A percentile compares a stretch with the other conserved stretches of the same genome.
Conservation (phyloP, 2,888 invertebrate species). For the Drosophila falleni region DNA sequence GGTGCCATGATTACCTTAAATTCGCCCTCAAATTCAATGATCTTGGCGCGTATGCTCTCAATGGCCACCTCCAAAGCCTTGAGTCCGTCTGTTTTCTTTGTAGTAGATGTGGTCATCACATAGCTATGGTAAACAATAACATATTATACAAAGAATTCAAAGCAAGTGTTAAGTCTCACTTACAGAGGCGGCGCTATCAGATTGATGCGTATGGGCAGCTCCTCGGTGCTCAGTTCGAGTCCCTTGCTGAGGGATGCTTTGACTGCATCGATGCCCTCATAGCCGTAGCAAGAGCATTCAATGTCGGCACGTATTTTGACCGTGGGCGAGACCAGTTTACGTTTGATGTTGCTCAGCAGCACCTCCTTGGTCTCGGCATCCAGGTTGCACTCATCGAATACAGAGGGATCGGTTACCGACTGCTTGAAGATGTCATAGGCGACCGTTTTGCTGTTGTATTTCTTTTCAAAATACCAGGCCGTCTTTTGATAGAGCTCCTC, state of each 20-base stretch:
- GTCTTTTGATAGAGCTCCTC: conserved; percentile 98
- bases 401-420: conserved; percentile 97
- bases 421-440: conserved; percentile 99
- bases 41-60: conserved; percentile 93
- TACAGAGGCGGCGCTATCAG: conserved; percentile 98
- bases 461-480: conserved; percentile 99
- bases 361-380: conserved; percentile 97
- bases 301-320: conserved; percentile 97
- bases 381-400: conserved; percentile 97
- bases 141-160: not conserved
- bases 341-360: conserved; percentile 96
- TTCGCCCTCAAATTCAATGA: conserved; percentile 93
- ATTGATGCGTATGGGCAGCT: conserved; percentile 99
- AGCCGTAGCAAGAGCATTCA: conserved; percentile 97
- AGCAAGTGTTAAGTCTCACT: conserved; percentile 83
- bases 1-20: conserved; percentile 98
- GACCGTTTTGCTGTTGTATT: conserved; percentile 97
- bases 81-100: conserved; percentile 97
- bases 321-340: conserved; percentile 98
- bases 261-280: conserved; percentile 99
- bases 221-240: conserved; percentile 94
- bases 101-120: conserved; percentile 99
- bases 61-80: conserved; percentile 96
- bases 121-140: conserved; percentile 43
- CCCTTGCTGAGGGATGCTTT: conserved; percentile 96